Percentiles rank a stretch among this genome's conserved stretches.
Evolutionary conservation across 2,888 invertebrate genomes (phyloP).

Genomic region (Eupithecia inturbata): DNA sequence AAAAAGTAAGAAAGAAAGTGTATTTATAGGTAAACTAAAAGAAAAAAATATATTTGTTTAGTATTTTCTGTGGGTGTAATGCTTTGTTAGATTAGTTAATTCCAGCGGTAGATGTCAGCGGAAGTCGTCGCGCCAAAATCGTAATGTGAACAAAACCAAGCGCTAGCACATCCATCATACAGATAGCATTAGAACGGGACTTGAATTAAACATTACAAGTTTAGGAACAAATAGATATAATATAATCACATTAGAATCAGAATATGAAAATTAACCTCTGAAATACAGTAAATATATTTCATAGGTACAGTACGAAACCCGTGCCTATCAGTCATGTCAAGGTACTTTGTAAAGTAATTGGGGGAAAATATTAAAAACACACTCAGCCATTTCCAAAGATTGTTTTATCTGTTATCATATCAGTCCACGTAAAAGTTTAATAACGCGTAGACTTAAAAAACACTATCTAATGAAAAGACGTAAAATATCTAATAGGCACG

Average conservation of each 20-base stretch:
- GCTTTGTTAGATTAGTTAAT: conserved; percentile 12
- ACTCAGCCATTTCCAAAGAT: not conserved
- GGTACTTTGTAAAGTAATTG: not conserved
- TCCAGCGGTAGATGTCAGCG: conserved; percentile 17
- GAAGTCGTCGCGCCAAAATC: conserved; percentile 34
- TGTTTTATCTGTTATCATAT: too few relatives aligned
- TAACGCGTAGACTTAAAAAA: not conserved
- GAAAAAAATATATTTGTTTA: not conserved
- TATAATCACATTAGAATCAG: not conserved
- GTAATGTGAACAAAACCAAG: conserved; percentile 24
- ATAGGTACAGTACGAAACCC: not conserved
- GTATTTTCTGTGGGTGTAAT: not conserved
- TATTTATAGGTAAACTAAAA: too few relatives aligned
- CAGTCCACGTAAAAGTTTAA: not conserved
- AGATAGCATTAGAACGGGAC: conserved; percentile 23
- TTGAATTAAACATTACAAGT: conserved; percentile 24
- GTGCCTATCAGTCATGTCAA: not conserved
- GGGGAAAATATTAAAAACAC: not conserved
- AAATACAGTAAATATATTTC: not conserved
- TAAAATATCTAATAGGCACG: not conserved
- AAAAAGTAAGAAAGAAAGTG: too few relatives aligned
- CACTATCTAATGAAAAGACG: not conserved
- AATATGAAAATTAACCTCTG: not conserved
- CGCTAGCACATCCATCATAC: conserved; percentile 17
- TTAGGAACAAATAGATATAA: not conserved